Base-by-base conservation (phyloP, 2,888 invertebrate species). In the Hirtodrosophila trivittata region DNA sequence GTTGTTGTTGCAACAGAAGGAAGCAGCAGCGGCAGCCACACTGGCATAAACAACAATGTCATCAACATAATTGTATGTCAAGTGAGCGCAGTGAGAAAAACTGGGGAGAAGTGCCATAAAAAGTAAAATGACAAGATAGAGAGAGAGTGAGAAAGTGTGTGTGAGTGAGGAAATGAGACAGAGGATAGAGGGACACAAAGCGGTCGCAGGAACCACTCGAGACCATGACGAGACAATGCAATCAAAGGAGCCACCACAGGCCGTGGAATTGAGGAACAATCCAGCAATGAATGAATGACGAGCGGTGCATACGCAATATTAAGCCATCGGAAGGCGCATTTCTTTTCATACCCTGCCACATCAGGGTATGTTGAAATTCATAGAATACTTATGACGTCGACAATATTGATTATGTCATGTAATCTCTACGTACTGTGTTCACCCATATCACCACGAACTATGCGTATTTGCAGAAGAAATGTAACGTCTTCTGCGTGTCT, bases 141-240 rank as follows among this genome's bases (percentile, higher is more conserved):
- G 47, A 21, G 9, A 65, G 38, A 46, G 57, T 6, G 39, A 28
- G 38, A 30, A 12, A 33, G 42, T n/a, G 12, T 47, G 13, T 14
- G 33, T 9, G 35, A 30, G 49, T 14, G 25, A 6, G 49, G 41
- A 18, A 9, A 12, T 13, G 10, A 16, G 51, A 12, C 38, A 9
- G 25, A 33, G 25, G 32, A 8, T 35, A 16, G 37, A 21, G 21
- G 51, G 32, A 32, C 32, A 38, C 38, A 67, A 58, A 62, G 45
- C 67, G 65, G 62, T 56, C 52, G 64, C 75, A 72, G 84, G 72
- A 66, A 86, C 85, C 82, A 82, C 84, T 85, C 71, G 77, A 77
- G 84, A 85, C 87, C 85, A 86, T 86, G 84, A 84, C 87, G 83
- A 87, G 85, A 86, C 87, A 84, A 84, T 86, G 70, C 87, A 80